A percentile compares a stretch with the other conserved stretches of the same genome.
Conservation (phyloP, 2,888 invertebrate genomes). For the Dicyrtoma fusca region DNA sequence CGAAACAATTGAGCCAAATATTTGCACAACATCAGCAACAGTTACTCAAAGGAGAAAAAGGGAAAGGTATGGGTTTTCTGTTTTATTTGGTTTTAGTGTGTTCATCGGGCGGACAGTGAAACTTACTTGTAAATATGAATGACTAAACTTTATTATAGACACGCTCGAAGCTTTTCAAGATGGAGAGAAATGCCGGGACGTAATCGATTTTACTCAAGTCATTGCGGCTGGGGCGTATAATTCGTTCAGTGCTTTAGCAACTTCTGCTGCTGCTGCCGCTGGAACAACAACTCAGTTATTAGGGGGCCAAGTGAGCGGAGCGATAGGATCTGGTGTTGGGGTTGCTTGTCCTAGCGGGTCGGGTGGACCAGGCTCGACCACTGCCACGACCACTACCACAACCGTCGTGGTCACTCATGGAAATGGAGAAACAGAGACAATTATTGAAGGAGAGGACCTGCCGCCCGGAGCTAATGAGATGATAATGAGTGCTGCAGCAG, state of each 20-base stretch:
- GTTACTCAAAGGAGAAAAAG: constrained; percentile 43
- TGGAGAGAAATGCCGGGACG: constrained; percentile 36
- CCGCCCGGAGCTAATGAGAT: constrained; percentile 55
- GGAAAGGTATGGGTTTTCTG: constrained; percentile 14
- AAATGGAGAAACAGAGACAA: constrained; percentile 56
- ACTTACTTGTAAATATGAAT: background rate
- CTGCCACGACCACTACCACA: constrained; percentile 55
- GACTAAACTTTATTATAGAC: constrained; percentile 6
- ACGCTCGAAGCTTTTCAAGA: constrained; percentile 14
- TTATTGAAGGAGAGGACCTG: constrained; percentile 54
- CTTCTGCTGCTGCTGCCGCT: constrained; percentile 21
- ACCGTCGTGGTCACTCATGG: constrained; percentile 56
- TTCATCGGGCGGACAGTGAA: background rate
- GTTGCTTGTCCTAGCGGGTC: background rate
- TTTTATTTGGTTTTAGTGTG: too few species aligned
- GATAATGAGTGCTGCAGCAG: constrained; percentile 52
- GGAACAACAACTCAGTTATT: constrained; percentile 35
- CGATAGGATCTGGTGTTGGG: background rate
- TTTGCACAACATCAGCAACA: constrained; percentile 55
- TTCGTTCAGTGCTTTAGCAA: constrained; percentile 36
- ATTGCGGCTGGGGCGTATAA: constrained; percentile 40
- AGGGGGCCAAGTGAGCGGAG: constrained; percentile 14
- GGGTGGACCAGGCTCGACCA: constrained; percentile 39
- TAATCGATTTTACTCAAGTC: constrained; percentile 51
- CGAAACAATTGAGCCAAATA: constrained; percentile 49